Conservation (phyloP, 1,140 invertebrate genomes). For the Hycleus cichorii region DNA sequence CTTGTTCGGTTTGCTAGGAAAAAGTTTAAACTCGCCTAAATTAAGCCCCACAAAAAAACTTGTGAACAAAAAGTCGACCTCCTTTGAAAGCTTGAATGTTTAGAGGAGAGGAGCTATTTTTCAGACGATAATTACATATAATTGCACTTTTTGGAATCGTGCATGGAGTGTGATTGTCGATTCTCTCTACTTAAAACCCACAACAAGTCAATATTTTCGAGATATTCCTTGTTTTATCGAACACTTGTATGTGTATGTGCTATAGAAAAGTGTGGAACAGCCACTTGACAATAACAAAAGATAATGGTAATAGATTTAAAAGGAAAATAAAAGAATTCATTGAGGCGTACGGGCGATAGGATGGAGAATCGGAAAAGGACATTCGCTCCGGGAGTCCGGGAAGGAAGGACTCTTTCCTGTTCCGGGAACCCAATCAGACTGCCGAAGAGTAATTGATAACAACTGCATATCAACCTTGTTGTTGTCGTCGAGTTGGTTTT, state of each 20-base stretch:
- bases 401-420: constrained; percentile 42
- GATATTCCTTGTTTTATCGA: neutral
- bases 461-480: constrained; percentile 8
- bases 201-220: too few relatives aligned
- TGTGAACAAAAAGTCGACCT: too few relatives aligned
- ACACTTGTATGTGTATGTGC: neutral
- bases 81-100: too few relatives aligned
- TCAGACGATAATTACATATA: too few relatives aligned
- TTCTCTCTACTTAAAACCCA: too few relatives aligned
- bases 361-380: constrained; percentile 39
- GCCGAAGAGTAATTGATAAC: constrained; percentile 37
- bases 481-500: too few relatives aligned
- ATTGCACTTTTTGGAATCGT: too few relatives aligned
- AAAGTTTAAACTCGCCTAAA: too few relatives aligned
- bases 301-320: constrained; percentile 18
- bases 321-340: constrained; percentile 25
- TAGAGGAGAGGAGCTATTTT: too few relatives aligned
- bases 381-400: constrained; percentile 42
- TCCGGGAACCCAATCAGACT: constrained; percentile 40
- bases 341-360: constrained; percentile 30
- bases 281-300: constrained; percentile 8
- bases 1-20: too few relatives aligned
- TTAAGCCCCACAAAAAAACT: too few relatives aligned
- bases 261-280: neutral
- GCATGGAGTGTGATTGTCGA: too few relatives aligned